These are phyloP conservation scores for Pseudorasbora parva DNA, from an alignment of 2,113 vertebrate species.

Conservation along the genomic window DNA sequence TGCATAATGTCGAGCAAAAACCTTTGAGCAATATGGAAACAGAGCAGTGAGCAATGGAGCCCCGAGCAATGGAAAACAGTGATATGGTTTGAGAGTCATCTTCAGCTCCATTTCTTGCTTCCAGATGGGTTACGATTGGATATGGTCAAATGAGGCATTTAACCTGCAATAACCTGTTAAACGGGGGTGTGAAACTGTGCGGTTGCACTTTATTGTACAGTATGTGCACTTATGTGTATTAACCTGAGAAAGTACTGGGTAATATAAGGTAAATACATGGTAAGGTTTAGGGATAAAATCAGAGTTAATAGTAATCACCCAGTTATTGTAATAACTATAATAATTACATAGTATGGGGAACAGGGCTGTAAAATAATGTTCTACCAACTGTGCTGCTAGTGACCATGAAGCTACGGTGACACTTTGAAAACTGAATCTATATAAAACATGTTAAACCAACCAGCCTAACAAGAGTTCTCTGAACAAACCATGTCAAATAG, in stretches of 20 bases:
- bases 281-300: no score
- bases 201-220: no score
- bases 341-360: no score
- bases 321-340: no score
- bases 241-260: no score
- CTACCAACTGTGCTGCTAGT: not conserved
- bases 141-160: not conserved
- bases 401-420: not conserved
- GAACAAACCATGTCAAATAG: not conserved
- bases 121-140: slow-evolving; percentile 5
- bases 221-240: no score
- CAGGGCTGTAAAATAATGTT: no score
- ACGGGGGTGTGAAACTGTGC: not conserved
- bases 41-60: slow-evolving; percentile 3
- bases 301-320: no score
- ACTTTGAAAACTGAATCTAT: not conserved
- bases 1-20: slow-evolving; percentile 6
- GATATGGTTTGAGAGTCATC: slow-evolving; percentile 1
- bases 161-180: not conserved
- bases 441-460: not conserved
- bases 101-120: not conserved
- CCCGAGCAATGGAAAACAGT: not conserved
- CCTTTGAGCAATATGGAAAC: slow-evolving; percentile 22
- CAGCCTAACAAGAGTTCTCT: not conserved
- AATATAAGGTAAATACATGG: no score